Base-by-base conservation (phyloP, 2,888 invertebrate species). In the Anticlea derivata region DNA sequence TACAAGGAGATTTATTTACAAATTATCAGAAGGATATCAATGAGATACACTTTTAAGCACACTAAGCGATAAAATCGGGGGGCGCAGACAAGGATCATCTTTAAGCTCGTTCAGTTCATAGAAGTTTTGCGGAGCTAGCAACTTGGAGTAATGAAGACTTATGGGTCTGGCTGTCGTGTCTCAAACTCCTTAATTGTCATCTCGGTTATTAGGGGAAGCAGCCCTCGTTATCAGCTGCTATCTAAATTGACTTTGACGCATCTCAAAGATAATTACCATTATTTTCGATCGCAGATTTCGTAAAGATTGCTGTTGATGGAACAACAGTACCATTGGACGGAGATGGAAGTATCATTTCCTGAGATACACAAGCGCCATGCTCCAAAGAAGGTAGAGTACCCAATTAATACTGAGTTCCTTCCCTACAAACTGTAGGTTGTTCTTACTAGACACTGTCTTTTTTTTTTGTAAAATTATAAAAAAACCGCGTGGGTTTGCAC, bases 141-240 rank as follows among this genome's bases (percentile, higher is more conserved):
- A 75, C 65, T 77, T 69, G 54, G 66, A 58, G 73, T 90, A 90
- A 89, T 89, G 89, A 88, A 88, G 90, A 90, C 79, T 89, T 89
- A 90, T 89, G 90, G 75, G 81, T 78, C 83, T 80, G 71, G 66
- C 70, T 70, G 80, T 63, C 61, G 58, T 47, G 48, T 34, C 55
- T 57, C 57, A 58, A 65, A 67, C 72, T 73, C 67, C 58, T 66
- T 75, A 83, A 82, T 81, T 83, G 83, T 80, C 80, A 76, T 79
- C 73, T 76, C 61, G 54, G 71, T 75, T 75, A 80, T 78, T 75
- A 73, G 63, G 51, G 58, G 53, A 55, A 37, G 52, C 45, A 49
- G 40, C 50, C 50, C 61, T 57, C 56, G 53, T 50, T 60, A 53
- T 50, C 48, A 46, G 47, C 48, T 53, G 46, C 52, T 39, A 49